phyloP scores from a whole-genome alignment of 2,113 vertebrate species.

The Thunnus maccoyii region DNA sequence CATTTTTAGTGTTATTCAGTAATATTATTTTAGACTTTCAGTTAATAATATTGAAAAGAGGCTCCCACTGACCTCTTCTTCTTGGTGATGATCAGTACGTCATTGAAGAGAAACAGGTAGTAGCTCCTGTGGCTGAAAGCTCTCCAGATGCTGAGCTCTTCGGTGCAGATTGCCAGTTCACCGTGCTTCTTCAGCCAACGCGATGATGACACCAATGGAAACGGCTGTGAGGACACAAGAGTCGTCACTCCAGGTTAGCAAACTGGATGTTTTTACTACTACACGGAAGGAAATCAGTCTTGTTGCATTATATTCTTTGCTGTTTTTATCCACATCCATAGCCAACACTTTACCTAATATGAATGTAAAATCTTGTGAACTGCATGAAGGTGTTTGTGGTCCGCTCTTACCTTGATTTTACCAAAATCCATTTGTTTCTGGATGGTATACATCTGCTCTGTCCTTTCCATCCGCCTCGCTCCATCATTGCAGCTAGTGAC shows the following conservation, averaged over 20 bases:
- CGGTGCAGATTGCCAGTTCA: slow-evolving; percentile 84
- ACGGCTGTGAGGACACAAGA: slow-evolving; percentile 80
- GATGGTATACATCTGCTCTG: slow-evolving; percentile 94
- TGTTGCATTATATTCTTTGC: neutral
- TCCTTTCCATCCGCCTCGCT: slow-evolving; percentile 93
- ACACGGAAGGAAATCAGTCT: neutral
- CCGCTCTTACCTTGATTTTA: slow-evolving; percentile 91
- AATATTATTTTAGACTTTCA: too few relatives aligned
- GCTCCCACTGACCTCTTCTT: slow-evolving; percentile 89
- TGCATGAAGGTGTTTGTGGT: neutral
- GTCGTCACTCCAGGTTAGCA: neutral
- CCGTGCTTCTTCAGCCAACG: slow-evolving; percentile 94
- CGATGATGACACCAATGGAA: slow-evolving; percentile 91
- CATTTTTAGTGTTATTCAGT: too few relatives aligned
- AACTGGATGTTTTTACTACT: neutral
- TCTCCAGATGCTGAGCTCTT: slow-evolving; percentile 90
- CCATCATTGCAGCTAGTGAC: slow-evolving; percentile 94
- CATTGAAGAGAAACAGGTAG: slow-evolving; percentile 94
- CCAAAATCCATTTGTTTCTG: slow-evolving; percentile 96
- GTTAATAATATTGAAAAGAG: too few relatives aligned
- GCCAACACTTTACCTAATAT: neutral
- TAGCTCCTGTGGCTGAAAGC: slow-evolving; percentile 87
- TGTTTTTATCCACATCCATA: neutral
- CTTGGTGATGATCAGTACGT: slow-evolving; percentile 93
- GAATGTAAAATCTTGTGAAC: neutral